Evolutionary conservation across 2,797 vertebrate genomes (phyloP), one percentile per base, ranked within the genome.

Genomic region (Eremophila alpestris): DNA sequence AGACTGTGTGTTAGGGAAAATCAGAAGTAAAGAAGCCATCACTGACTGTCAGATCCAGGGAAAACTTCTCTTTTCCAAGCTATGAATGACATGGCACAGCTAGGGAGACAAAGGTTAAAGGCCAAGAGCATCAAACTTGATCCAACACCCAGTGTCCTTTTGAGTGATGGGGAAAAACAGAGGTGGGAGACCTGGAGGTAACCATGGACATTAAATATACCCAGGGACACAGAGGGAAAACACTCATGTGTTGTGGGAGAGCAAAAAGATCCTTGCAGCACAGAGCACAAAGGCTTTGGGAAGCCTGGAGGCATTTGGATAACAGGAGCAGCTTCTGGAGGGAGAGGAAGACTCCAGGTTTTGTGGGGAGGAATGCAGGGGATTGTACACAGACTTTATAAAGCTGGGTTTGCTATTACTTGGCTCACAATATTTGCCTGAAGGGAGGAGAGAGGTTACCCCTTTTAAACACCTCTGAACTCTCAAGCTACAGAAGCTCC

Each of bases 151-250:
- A 9, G 2, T 3, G 16, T 26, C 40, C 21, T 38, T 54, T 27
- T 9, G 46, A 49, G 30, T 6, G 23, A 7, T 22, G 20, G 21
- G 26, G 16, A n/a, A 45, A 81, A 71, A 21, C 11, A 87, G 22
- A 58, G 13, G 19, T 22, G 49, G 8, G 12, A 54, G 22, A 41
- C 16, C 45, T 46, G 27, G 21, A 77, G 36, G 20, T 34, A 63
- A 24, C 26, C 38, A 27, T 6, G 13, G 43, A 23, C 20, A 22
- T 29, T 19, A 20, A 0, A 0, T 3, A 1, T 30, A 9, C 12
- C 13, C 9, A 10, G 38, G 18, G 22, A 43, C 1, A 2, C 38
- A 41, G 43, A 63, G 40, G 5, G 11, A 87, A 54, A 75, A n/a
- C 1, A 5, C 0, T 2, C 11, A 7, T 2, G 5, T 29, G 84